Conservation (phyloP, 2,113 vertebrate genomes). For the Cyanistes caeruleus region DNA sequence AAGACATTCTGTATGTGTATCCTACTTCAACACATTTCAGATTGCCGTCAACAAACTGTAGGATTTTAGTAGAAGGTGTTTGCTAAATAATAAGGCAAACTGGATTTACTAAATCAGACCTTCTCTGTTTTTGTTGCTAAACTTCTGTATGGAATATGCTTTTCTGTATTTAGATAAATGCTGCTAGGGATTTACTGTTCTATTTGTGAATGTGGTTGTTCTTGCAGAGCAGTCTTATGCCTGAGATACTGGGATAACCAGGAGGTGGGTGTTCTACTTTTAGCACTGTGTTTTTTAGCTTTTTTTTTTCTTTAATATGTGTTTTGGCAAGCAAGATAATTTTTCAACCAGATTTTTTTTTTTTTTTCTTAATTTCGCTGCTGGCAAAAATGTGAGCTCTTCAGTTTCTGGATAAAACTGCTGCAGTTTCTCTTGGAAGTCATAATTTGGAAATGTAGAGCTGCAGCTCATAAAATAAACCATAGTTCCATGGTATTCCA, state of each 20-base stretch:
- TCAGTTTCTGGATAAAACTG: not conserved
- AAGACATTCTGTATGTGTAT: conserved; percentile 54
- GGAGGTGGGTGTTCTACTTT: not conserved
- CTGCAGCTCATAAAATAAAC: not conserved
- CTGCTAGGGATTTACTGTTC: conserved; percentile 18
- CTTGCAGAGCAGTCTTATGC: not conserved
- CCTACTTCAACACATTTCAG: conserved; percentile 60
- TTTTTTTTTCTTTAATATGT: not conserved
- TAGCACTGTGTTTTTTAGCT: not conserved
- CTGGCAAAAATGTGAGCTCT: not conserved
- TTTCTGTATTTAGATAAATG: conserved; percentile 2
- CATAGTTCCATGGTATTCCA: not conserved
- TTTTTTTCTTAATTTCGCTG: not conserved
- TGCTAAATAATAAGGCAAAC: conserved; percentile 61
- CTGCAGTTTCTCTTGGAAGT: not conserved
- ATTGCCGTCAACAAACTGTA: conserved; percentile 61
- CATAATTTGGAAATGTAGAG: not conserved
- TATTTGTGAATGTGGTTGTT: not conserved
- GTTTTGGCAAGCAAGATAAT: not conserved
- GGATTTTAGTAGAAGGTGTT: conserved; percentile 58
- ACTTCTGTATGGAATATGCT: conserved; percentile 26
- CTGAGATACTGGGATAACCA: not conserved
- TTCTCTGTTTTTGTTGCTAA: conserved; percentile 36
- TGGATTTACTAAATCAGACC: conserved; percentile 40
- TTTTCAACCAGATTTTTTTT: not conserved